A percentile compares a stretch with the other conserved stretches of the same genome.
phyloP scores from a whole-genome alignment of 2,113 vertebrate genomes.

The Rhinopomastus cyanomelas region DNA sequence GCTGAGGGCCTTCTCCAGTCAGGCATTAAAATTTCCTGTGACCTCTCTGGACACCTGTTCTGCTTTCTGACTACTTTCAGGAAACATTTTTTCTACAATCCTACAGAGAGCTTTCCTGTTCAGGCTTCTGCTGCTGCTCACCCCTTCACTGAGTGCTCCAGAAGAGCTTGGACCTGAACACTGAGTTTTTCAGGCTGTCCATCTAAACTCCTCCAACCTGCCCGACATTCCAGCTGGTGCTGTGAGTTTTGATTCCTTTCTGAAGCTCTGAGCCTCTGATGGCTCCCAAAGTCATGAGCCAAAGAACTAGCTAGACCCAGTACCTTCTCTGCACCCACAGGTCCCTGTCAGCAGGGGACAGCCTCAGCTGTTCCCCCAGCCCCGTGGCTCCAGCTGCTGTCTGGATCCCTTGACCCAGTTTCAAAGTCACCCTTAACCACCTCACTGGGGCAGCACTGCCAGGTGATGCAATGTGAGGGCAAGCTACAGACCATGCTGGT shows the following conservation, averaged over 20 bases:
- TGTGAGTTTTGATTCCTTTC: neutral
- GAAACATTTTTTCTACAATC: rapidly evolving
- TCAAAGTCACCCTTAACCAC: neutral
- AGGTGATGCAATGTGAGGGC: too few relatives aligned
- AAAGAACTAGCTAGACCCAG: neutral
- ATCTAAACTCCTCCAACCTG: neutral
- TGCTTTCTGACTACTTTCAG: neutral
- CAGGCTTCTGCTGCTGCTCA: neutral
- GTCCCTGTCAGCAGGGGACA: neutral
- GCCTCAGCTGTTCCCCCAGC: neutral
- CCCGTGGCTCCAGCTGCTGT: neutral
- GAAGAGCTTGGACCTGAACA: neutral
- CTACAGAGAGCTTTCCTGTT: neutral
- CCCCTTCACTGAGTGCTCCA: rapidly evolving
- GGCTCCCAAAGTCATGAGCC: neutral
- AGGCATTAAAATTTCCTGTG: neutral
- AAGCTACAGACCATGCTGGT: too few relatives aligned
- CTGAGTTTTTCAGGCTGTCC: neutral
- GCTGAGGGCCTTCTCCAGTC: constrained; percentile 28
- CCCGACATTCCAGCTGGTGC: rapidly evolving
- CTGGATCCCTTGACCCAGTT: neutral
- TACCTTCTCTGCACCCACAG: neutral
- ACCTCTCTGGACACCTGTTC: neutral
- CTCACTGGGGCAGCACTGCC: too few relatives aligned
- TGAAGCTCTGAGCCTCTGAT: neutral